Conservation (phyloP, 2,113 vertebrate species). For the Geothlypis trichas region DNA sequence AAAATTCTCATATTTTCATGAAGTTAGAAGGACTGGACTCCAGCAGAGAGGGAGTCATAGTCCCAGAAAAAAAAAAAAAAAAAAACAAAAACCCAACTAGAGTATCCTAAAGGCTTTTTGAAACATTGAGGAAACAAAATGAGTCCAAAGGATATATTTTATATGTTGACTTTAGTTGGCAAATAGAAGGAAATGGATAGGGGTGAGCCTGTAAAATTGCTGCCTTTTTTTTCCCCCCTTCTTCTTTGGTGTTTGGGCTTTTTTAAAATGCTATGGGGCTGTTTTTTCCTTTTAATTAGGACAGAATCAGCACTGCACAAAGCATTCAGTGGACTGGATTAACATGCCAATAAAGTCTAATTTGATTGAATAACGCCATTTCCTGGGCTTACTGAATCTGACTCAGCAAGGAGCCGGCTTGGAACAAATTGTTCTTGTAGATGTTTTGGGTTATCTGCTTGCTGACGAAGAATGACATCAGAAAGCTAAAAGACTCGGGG, state of each 20-base stretch:
- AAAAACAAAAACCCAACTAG: neutral
- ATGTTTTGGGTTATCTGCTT: neutral
- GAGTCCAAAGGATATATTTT: neutral
- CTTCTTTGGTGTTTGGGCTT: neutral
- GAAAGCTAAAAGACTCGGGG: neutral
- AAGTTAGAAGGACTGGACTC: neutral
- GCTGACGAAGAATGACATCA: neutral
- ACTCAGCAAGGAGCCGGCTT: conserved; percentile 9
- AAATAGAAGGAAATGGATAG: neutral
- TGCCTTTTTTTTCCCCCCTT: neutral
- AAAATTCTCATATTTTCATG: neutral
- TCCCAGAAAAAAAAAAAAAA: too few relatives aligned
- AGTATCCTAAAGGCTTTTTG: neutral
- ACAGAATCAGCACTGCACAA: neutral
- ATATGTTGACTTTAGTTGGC: neutral
- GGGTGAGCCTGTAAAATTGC: neutral
- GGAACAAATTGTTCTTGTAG: conserved; percentile 45
- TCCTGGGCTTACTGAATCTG: conserved; percentile 19
- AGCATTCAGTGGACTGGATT: neutral
- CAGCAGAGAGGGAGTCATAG: neutral
- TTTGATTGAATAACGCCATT: conserved; percentile 28
- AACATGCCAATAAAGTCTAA: conserved; percentile 28
- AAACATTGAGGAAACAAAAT: neutral
- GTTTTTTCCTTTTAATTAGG: neutral
- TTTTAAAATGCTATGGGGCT: neutral